Evolutionary conservation across 1,140 invertebrate species (phyloP), one percentile per base, ranked within the genome.

Genomic region (Heliothis subflexa): DNA sequence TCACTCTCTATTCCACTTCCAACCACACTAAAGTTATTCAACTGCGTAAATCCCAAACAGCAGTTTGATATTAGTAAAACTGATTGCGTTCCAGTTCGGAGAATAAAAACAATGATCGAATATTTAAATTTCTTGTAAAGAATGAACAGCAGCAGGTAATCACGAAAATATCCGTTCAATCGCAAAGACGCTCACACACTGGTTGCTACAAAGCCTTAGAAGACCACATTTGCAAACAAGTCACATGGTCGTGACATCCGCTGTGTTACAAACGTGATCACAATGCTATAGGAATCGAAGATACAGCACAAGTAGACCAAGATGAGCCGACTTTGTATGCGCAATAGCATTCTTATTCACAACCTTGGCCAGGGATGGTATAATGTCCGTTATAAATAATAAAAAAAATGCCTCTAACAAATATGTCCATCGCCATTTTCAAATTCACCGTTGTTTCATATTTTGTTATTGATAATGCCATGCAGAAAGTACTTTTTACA

Each of bases 181-280:
- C 75, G 77, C 80, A 86, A 81, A 81, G 88, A 64, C 84, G 76
- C 73, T 52, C 82, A 73, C 78, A 84, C 80, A 94, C 93, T 94
- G 88, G 77, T 86, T 66, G 66, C 64, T 77, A 72, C 73, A 78
- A 84, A 83, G 59, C 82, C 66, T 72, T 84, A 71, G 79, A 81
- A 83, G 84, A 62, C 78, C 33, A 82, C 80, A 88, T 91, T 84
- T 80, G 79, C 81, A 91, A 88, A 83, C 89, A 86, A 85, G 87
- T 87, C 90, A 90, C 91, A 93, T 81, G 85, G 73, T 82, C 78
- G 72, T 84, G 79, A 93, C 88, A 89, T 94, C 93, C 93, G 93
- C 84, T 89, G 84, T 85, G 81, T 82, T 88, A 82, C 64, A 84
- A 86, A 91, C 91, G 89, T 93, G 90, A 89, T 86, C 83, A 86